phyloP scores from a whole-genome alignment of 2,888 invertebrate genomes.

The Scelioninae gen. 2 region DNA sequence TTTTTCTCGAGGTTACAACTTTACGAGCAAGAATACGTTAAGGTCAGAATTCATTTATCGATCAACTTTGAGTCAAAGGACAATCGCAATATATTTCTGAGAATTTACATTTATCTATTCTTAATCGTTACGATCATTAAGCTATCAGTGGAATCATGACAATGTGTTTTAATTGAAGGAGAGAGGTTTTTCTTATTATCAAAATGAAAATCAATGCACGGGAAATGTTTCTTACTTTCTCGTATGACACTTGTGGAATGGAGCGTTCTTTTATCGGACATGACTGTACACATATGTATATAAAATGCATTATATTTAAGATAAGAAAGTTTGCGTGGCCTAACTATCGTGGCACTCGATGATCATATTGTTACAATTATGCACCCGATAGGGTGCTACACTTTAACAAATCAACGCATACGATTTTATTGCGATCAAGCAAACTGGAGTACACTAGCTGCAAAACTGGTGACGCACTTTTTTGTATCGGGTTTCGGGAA shows the following conservation, averaged over 20 bases:
- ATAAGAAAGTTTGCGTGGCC: conserved; percentile 60
- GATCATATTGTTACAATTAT: conserved; percentile 58
- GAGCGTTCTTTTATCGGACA: conserved; percentile 51
- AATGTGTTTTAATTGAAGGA: conserved; percentile 42
- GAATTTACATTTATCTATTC: conserved; percentile 35
- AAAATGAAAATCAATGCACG: conserved; percentile 50
- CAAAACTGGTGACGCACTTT: conserved; percentile 54
- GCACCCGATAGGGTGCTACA: conserved; percentile 47
- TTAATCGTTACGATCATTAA: conserved; percentile 42
- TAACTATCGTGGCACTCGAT: conserved; percentile 60
- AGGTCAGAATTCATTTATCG: conserved; percentile 13
- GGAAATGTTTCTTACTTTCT: conserved; percentile 54
- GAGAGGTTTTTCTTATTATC: conserved; percentile 48
- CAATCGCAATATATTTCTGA: conserved; percentile 33
- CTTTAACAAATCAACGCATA: conserved; percentile 51
- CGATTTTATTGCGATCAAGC: conserved; percentile 52
- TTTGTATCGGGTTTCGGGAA: conserved; percentile 25
- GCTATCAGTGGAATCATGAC: conserved; percentile 50
- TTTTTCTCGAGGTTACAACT: conserved; percentile 24
- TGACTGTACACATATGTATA: conserved; percentile 58
- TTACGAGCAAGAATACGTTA: conserved; percentile 35
- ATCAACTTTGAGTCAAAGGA: conserved; percentile 36
- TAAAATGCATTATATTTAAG: conserved; percentile 58
- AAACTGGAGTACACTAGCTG: conserved; percentile 54
- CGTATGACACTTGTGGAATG: conserved; percentile 59